Evolutionary conservation across 2,113 vertebrate species (phyloP).

Genomic region (Nanger granti): DNA sequence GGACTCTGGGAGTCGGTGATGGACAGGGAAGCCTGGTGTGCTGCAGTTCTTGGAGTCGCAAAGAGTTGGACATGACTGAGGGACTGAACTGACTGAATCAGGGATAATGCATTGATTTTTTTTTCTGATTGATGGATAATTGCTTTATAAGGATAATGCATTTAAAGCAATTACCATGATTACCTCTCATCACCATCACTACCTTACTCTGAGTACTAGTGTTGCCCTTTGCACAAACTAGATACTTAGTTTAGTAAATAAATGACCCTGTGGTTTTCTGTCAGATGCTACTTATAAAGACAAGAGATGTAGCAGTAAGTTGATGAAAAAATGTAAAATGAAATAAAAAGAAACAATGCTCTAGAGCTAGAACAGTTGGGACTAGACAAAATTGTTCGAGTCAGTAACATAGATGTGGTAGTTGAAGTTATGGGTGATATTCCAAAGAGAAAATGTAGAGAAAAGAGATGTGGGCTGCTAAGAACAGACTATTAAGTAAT

Average conservation of each 20-base stretch:
- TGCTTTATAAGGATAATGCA: background rate
- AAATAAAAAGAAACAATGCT: background rate
- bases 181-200: background rate
- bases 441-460: conserved; percentile 1
- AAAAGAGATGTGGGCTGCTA: background rate
- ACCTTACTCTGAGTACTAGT: background rate
- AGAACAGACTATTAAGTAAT: background rate
- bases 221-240: conserved; percentile 20
- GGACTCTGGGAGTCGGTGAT: background rate
- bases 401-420: background rate
- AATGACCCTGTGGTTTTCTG: background rate
- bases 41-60: background rate
- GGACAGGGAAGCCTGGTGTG: background rate
- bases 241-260: background rate
- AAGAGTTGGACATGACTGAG: background rate
- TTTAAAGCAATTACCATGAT: background rate
- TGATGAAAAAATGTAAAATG: background rate
- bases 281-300: conserved; percentile 7
- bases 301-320: background rate
- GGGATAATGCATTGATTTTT: background rate
- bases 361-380: background rate
- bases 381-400: background rate
- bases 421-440: background rate
- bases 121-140: background rate
- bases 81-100: background rate